These are phyloP conservation scores for Fragum sueziense DNA, from an alignment of 2,888 invertebrate species.

Conservation along the genomic window DNA sequence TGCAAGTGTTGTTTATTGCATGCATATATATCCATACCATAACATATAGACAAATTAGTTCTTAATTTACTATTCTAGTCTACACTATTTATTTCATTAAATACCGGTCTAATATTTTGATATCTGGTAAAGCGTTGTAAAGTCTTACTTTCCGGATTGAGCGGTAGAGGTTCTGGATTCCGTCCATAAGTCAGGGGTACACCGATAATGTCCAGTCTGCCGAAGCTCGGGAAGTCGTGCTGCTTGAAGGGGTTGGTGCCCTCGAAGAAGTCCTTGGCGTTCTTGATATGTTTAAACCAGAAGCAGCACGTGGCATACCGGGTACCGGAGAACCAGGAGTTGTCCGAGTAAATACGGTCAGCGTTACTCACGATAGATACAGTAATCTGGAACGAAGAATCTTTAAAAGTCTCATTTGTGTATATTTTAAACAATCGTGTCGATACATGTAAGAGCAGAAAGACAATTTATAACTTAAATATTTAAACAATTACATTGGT, in stretches of 20 bases:
- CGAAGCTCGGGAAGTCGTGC: conserved; percentile 63
- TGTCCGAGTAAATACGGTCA: not conserved
- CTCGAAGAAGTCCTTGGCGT: conserved; percentile 52
- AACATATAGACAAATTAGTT: too few relatives aligned
- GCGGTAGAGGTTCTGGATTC: conserved; percentile 38
- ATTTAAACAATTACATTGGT: too few relatives aligned
- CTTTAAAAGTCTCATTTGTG: too few relatives aligned
- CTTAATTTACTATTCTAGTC: too few relatives aligned
- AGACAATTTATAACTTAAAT: too few relatives aligned
- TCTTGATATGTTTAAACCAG: conserved; percentile 51
- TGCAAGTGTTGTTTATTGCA: too few relatives aligned
- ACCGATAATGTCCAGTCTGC: conserved; percentile 34
- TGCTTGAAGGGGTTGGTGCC: conserved; percentile 63
- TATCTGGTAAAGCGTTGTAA: too few relatives aligned
- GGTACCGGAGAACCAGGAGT: conserved; percentile 14
- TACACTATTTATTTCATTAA: too few relatives aligned
- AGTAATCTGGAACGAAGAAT: conserved; percentile 7
- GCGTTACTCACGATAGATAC: not conserved
- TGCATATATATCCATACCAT: too few relatives aligned
- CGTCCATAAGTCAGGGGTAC: conserved; percentile 53
- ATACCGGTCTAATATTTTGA: too few relatives aligned
- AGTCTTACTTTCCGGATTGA: conserved; percentile 40
- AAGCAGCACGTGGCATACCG: conserved; percentile 38
- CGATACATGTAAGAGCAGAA: too few relatives aligned
- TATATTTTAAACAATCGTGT: too few relatives aligned